Evolutionary conservation across 2,888 invertebrate species (phyloP), one percentile per base, ranked within the genome.

Genomic region (Agrochola macilenta): DNA sequence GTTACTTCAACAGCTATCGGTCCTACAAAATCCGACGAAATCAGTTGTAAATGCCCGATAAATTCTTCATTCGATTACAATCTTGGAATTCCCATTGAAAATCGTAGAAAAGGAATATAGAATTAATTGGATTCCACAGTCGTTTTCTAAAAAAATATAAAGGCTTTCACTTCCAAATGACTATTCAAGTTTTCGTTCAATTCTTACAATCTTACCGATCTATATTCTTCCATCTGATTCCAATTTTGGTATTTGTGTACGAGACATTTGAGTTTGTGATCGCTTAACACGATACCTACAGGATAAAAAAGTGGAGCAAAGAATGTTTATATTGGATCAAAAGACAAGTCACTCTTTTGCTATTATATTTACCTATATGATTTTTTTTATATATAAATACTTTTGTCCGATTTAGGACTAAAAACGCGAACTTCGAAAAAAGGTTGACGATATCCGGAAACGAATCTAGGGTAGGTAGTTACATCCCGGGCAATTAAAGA

Each of bases 71-170:
- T 63, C 35, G 8, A 4, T 14, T 65, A 17, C 1, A 49, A 39
- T 77, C n/a, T 43, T 30, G 43, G 63, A 76, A 76, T 46, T 35
- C 20, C 26, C 1, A 63, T 54, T 46, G 49, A 26, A 52, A 81
- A 43, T 30, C 14, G 49, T 64, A 49, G 9, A 72, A 60, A 39
- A 63, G 49, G 23, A 39, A 74, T 52, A 52, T 49, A 9, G 3
- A 52, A 64, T 58, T 64, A 81, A 78, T 81, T 58, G 57, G n/a
- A 58, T 81, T 73, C 39, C 52, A 17, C 26, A 14, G 26, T 3
- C 20, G n/a, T 46, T 74, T 71, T 58, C 17, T 26, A 35, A 60
- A 11, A n/a, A 35, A 35, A 35, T 20, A 4, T 1, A 4, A 30
- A 30, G 43, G 5, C 30, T 9, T 17, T n/a, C 43, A 72, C 46